Conservation (phyloP, 2,797 vertebrate genomes). For the Propithecus perrieri region DNA sequence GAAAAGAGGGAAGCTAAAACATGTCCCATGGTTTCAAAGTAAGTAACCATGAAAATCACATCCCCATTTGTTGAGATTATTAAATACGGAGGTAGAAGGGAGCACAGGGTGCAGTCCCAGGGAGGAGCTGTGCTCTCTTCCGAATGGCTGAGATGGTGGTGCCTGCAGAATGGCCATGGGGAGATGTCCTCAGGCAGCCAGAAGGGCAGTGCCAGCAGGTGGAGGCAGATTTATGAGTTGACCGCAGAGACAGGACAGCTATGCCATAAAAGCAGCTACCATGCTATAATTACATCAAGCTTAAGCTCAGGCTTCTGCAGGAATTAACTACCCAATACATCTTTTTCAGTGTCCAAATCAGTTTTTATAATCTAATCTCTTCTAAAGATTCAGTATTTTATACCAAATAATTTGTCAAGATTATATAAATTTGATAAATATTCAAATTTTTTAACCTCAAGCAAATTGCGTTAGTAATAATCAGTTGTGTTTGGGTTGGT, state of each 20-base stretch:
- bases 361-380: not conserved
- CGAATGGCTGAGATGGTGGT: not conserved
- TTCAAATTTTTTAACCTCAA: not conserved
- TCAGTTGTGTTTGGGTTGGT: not conserved
- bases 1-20: not conserved
- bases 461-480: not conserved
- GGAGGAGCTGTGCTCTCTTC: not conserved
- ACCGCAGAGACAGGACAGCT: not conserved
- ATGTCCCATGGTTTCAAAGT: not conserved
- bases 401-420: not conserved
- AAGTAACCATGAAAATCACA: fast-evolving
- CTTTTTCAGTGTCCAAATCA: not conserved
- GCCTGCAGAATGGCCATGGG: too few relatives aligned
- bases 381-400: not conserved
- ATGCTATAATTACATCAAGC: not conserved
- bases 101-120: too few relatives aligned
- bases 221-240: not conserved
- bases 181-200: not conserved
- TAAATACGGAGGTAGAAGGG: not conserved
- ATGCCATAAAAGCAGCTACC: not conserved
- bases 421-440: not conserved
- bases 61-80: not conserved
- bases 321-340: not conserved
- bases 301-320: not conserved
- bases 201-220: not conserved